A percentile compares a stretch with the other conserved stretches of the same genome.
Conservation (phyloP, 1,140 invertebrate genomes). For the honey bee (Apis mellifera) region Amel_HAv3.1 CM009937.2:3006001-3006500, state of each 20-base stretch:
- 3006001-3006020: neutral
- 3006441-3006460: slow-evolving; percentile 95
- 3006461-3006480: slow-evolving; percentile 97
- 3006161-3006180: neutral
- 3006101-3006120: slow-evolving; percentile 92
- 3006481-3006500: slow-evolving; percentile 96
- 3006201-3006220: neutral
- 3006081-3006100: slow-evolving; percentile 93
- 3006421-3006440: slow-evolving; percentile 94
- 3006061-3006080: slow-evolving; percentile 92
- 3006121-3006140: slow-evolving; percentile 95
- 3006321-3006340: slow-evolving; percentile 92
- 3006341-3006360: slow-evolving; percentile 93
- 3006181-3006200: neutral
- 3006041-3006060: slow-evolving; percentile 78
- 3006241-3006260: neutral
- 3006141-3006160: slow-evolving; percentile 83
- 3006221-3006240: neutral
- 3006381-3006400: slow-evolving; percentile 94
- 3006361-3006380: slow-evolving; percentile 96
- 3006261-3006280: slow-evolving; percentile 90
- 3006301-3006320: slow-evolving; percentile 93
- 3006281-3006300: slow-evolving; percentile 96
- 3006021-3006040: slow-evolving; percentile 8
- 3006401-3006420: slow-evolving; percentile 92